Conservation (phyloP, 2,888 invertebrate genomes). For the Halocaridina rubra region DNA sequence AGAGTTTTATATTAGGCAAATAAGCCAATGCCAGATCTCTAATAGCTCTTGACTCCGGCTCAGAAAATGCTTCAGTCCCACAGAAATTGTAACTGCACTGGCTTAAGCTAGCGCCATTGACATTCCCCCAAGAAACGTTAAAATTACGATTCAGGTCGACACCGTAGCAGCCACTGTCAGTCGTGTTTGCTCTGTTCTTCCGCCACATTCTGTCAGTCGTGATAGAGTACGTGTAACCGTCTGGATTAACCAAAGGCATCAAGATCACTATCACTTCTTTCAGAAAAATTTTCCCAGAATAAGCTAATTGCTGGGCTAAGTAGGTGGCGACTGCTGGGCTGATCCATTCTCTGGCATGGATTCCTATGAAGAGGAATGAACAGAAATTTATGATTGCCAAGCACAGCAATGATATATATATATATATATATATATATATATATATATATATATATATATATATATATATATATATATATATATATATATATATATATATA, state of each 20-base stretch:
- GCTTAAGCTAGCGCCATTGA: background rate
- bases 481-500: no score
- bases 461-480: no score
- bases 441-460: no score
- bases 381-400: no score
- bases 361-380: no score
- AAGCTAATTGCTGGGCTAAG: conserved; percentile 9
- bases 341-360: conserved; percentile 37
- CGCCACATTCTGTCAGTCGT: conserved; percentile 74
- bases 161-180: conserved; percentile 73
- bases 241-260: conserved; percentile 32
- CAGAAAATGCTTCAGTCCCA: conserved; percentile 78
- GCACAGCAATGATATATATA: no score
- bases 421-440: no score
- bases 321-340: conserved; percentile 22
- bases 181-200: conserved; percentile 74
- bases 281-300: background rate
- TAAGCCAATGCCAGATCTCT: conserved; percentile 66
- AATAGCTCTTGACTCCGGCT: conserved; percentile 73
- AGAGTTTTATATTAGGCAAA: conserved; percentile 66
- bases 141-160: conserved; percentile 83
- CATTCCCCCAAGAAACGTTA: conserved; percentile 76
- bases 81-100: conserved; percentile 76
- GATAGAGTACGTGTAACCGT: conserved; percentile 34
- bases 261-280: background rate